Evolutionary conservation across 2,113 vertebrate genomes (phyloP).

Genomic region (Bufo gargarizans): DNA sequence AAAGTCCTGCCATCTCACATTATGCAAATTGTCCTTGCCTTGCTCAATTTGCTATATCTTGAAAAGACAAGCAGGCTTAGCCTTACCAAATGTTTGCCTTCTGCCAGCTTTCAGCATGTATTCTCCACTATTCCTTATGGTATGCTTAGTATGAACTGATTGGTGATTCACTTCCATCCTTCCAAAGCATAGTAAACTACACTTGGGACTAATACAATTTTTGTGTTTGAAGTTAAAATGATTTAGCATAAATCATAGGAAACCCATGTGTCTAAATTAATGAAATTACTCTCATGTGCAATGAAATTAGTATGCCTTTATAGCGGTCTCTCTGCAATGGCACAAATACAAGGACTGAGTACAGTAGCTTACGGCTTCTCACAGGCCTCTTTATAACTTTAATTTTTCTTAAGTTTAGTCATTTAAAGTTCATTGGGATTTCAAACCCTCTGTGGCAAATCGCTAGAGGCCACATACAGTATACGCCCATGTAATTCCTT

Average conservation of each 20-base stretch:
- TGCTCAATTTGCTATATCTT: background rate
- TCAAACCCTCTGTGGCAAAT: background rate
- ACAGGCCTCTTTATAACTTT: slow-evolving; percentile 11
- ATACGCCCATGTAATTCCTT: background rate
- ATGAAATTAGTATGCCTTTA: slow-evolving; percentile 49
- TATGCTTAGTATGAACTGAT: background rate
- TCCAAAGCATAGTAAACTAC: background rate
- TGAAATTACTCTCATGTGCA: slow-evolving; percentile 44
- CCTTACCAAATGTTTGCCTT: background rate
- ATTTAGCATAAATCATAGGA: slow-evolving; percentile 41
- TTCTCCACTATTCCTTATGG: background rate
- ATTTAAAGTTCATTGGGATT: slow-evolving; percentile 36
- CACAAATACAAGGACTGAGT: slow-evolving; percentile 4
- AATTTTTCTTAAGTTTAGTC: slow-evolving; percentile 15
- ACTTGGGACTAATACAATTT: slow-evolving; percentile 29
- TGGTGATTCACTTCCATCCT: slow-evolving; percentile 3
- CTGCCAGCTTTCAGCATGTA: background rate
- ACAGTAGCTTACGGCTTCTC: slow-evolving; percentile 20
- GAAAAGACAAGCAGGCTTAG: background rate
- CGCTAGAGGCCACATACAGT: background rate
- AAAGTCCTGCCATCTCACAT: background rate
- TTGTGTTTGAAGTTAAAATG: slow-evolving; percentile 46
- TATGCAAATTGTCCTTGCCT: background rate
- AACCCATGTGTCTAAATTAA: slow-evolving; percentile 33
- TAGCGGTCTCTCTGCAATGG: slow-evolving; percentile 3